Percentiles rank a stretch among this genome's conserved stretches.
phyloP scores from a whole-genome alignment of 2,888 invertebrate genomes.

The Itoplectis maculator region DNA sequence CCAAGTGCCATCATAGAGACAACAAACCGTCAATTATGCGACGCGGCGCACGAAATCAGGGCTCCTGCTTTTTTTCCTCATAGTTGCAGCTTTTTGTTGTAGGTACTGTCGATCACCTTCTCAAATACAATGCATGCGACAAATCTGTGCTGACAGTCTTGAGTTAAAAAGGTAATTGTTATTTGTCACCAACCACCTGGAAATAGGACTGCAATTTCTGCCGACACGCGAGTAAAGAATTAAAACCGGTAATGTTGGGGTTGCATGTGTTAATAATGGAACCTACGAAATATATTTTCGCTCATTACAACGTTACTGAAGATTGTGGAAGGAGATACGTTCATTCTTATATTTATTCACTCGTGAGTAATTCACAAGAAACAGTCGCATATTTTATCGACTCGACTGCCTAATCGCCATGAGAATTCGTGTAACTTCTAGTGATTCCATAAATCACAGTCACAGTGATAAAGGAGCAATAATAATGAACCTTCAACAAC shows the following conservation, averaged over 20 bases:
- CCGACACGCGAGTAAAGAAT: neutral
- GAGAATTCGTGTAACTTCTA: neutral
- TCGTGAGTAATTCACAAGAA: too few relatives aligned
- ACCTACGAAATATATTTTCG: too few relatives aligned
- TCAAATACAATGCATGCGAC: too few relatives aligned
- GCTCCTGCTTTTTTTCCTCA: neutral
- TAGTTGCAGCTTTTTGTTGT: neutral
- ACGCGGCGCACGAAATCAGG: neutral
- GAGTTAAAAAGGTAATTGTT: neutral
- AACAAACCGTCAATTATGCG: slow-evolving; percentile 40
- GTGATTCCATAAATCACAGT: neutral
- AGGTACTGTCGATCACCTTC: neutral
- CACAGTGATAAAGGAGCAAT: neutral
- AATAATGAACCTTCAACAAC: neutral
- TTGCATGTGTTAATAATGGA: too few relatives aligned
- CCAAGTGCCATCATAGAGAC: slow-evolving; percentile 33
- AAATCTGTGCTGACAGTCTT: neutral
- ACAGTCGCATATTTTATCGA: too few relatives aligned
- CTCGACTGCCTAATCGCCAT: too few relatives aligned
- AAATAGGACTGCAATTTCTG: neutral
- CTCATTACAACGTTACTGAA: too few relatives aligned
- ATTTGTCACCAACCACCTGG: neutral
- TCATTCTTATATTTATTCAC: too few relatives aligned
- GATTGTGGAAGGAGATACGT: too few relatives aligned
- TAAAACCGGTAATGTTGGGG: neutral